Conservation (phyloP, 1,140 invertebrate genomes). For the Antheraea mylitta region DNA sequence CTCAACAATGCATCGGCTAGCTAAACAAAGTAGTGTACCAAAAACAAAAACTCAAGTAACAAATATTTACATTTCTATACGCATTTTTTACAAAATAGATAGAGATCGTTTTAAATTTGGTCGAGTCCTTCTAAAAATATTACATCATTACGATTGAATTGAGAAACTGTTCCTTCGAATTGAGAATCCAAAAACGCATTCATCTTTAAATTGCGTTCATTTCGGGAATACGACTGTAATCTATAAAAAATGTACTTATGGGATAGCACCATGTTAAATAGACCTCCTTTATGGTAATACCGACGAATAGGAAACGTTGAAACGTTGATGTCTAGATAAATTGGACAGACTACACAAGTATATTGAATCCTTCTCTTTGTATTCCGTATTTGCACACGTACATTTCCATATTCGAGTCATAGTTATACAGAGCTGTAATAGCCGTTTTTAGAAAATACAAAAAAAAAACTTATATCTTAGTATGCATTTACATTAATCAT, state of each 20-base stretch:
- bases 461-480: neutral
- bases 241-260: conserved; percentile 64
- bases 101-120: neutral
- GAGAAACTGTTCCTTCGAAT: conserved; percentile 57
- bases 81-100: neutral
- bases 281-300: neutral
- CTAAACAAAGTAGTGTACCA: no score
- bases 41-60: neutral
- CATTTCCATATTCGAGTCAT: neutral
- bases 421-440: conserved; percentile 9
- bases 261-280: neutral
- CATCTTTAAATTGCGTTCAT: conserved; percentile 74
- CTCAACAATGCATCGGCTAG: no score
- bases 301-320: neutral
- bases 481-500: no score
- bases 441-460: neutral
- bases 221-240: conserved; percentile 65
- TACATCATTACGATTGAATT: conserved; percentile 51
- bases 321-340: conserved; percentile 37
- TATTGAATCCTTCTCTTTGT: conserved; percentile 51
- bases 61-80: neutral
- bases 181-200: conserved; percentile 62
- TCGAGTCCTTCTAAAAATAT: conserved; percentile 37
- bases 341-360: conserved; percentile 42
- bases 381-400: conserved; percentile 58